Evolutionary conservation across 2,888 invertebrate species (phyloP).

Genomic region (Sesia apiformis): DNA sequence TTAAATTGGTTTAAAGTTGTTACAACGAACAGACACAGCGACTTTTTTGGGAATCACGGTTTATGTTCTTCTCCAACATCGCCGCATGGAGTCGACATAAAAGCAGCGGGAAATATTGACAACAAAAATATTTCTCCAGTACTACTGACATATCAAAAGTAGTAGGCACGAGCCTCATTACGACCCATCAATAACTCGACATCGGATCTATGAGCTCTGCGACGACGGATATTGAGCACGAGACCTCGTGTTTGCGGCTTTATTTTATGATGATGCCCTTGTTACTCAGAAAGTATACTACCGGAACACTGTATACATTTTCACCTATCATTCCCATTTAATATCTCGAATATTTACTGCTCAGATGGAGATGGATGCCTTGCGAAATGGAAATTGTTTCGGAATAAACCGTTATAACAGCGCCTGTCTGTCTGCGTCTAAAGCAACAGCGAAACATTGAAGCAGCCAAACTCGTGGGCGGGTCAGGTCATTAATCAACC

Average conservation of each 20-base stretch:
- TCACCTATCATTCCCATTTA: slow-evolving; percentile 2
- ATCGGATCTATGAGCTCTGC: slow-evolving; percentile 18
- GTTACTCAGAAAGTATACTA: slow-evolving; percentile 22
- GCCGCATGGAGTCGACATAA: neutral
- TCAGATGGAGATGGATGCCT: neutral
- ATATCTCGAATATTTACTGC: neutral
- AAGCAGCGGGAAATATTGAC: neutral
- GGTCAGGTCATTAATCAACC: slow-evolving; percentile 20
- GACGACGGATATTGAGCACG: slow-evolving; percentile 5
- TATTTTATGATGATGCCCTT: slow-evolving; percentile 23
- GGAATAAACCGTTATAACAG: neutral
- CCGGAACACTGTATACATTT: slow-evolving; percentile 19
- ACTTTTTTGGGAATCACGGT: neutral
- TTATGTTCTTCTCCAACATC: neutral
- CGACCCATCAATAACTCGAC: slow-evolving; percentile 32
- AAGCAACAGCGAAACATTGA: slow-evolving; percentile 11
- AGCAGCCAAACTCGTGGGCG: slow-evolving; percentile 14
- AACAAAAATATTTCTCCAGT: neutral
- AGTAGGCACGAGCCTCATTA: slow-evolving; percentile 22
- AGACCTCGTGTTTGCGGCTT: slow-evolving; percentile 25
- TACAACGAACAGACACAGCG: neutral
- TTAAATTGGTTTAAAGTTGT: neutral
- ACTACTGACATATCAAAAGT: neutral
- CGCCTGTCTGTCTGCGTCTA: neutral
- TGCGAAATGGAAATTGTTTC: neutral